phyloP scores from a whole-genome alignment of 1,140 invertebrate genomes.

The Drosophila parabipectinata region DNA sequence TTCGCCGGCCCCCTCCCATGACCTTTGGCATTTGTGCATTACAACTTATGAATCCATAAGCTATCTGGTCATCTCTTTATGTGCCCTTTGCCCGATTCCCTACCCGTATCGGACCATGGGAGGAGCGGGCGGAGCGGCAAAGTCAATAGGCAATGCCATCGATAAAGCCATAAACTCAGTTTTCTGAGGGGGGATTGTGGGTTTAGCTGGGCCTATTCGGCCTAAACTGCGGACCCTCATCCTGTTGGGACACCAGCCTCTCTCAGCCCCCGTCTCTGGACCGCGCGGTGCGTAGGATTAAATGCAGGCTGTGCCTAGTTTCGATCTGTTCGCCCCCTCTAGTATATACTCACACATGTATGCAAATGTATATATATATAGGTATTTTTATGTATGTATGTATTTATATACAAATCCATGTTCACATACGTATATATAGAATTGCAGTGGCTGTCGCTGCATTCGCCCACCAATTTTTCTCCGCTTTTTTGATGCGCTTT shows the following conservation, averaged over 20 bases:
- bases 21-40: slow-evolving; percentile 62
- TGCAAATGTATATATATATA: slow-evolving; percentile 12
- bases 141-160: slow-evolving; percentile 81
- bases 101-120: slow-evolving; percentile 10
- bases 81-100: slow-evolving; percentile 12
- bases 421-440: slow-evolving; percentile 10
- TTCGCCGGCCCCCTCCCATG: background rate
- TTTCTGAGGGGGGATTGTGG: slow-evolving; percentile 31
- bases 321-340: slow-evolving; percentile 24
- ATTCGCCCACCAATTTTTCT: slow-evolving; percentile 57
- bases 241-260: background rate
- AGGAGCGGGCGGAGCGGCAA: slow-evolving; percentile 52
- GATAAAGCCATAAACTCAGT: slow-evolving; percentile 69
- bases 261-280: slow-evolving; percentile 8
- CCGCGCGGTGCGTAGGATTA: slow-evolving; percentile 62
- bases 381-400: slow-evolving; percentile 2
- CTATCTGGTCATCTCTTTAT: slow-evolving; percentile 65
- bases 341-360: slow-evolving; percentile 12
- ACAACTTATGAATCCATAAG: slow-evolving; percentile 75
- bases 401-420: slow-evolving; percentile 24
- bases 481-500: slow-evolving; percentile 65
- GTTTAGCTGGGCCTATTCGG: slow-evolving; percentile 26
- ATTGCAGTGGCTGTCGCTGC: slow-evolving; percentile 29
- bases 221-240: slow-evolving; percentile 50
- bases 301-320: slow-evolving; percentile 68